phyloP scores from a whole-genome alignment of 2,888 invertebrate species.

The Bombylius discolor region DNA sequence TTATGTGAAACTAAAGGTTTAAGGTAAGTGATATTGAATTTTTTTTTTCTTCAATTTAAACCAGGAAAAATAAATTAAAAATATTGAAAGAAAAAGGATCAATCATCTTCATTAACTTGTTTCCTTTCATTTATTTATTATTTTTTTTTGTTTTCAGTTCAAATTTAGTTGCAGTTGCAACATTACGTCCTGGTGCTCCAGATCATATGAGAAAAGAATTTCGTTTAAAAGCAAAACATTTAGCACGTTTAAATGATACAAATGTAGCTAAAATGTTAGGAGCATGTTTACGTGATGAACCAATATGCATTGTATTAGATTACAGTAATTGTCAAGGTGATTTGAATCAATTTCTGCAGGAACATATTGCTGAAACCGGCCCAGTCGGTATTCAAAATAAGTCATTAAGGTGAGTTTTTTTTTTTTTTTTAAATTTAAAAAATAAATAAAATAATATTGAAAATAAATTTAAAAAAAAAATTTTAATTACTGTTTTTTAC shows the following conservation, averaged over 20 bases:
- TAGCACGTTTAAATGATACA: slow-evolving; percentile 54
- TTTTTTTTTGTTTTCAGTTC: slow-evolving; percentile 20
- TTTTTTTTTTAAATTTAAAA: not conserved
- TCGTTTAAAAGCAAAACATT: slow-evolving; percentile 54
- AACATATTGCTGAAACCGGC: slow-evolving; percentile 62
- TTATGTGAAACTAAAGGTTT: slow-evolving; percentile 46
- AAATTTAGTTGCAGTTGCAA: slow-evolving; percentile 59
- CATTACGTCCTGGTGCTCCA: slow-evolving; percentile 46
- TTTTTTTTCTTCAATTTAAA: not conserved
- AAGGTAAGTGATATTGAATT: slow-evolving; percentile 25
- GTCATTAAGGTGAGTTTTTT: slow-evolving; percentile 50
- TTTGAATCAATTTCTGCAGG: slow-evolving; percentile 71
- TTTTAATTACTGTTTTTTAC: not conserved
- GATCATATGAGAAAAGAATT: slow-evolving; percentile 54
- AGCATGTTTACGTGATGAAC: slow-evolving; percentile 57
- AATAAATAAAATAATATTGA: not conserved
- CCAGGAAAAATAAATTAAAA: no score
- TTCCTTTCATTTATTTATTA: not conserved
- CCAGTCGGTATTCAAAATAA: slow-evolving; percentile 47
- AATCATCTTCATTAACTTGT: not conserved
- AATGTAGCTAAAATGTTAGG: slow-evolving; percentile 62
- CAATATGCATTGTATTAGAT: slow-evolving; percentile 64
- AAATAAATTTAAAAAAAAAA: not conserved
- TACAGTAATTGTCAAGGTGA: slow-evolving; percentile 54
- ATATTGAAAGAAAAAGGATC: not conserved